Evolutionary conservation across 2,113 vertebrate genomes (phyloP).

Genomic region (Solea solea): DNA sequence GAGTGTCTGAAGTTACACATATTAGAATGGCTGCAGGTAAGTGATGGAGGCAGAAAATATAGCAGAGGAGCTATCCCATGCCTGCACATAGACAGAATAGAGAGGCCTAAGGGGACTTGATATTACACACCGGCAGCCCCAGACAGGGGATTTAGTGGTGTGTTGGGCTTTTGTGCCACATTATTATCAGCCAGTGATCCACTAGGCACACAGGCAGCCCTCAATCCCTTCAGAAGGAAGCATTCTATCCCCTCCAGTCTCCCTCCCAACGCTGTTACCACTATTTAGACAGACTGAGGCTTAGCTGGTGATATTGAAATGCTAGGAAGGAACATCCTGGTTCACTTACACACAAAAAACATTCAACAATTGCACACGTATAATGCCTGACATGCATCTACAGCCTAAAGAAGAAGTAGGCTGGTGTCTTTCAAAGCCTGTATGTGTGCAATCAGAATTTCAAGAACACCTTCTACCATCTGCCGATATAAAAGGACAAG

Average conservation of each 20-base stretch:
- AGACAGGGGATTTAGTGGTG: constrained; percentile 66
- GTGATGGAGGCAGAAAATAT: constrained; percentile 56
- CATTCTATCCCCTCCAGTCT: constrained; percentile 55
- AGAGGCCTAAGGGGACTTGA: constrained; percentile 62
- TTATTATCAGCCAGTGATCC: constrained; percentile 75
- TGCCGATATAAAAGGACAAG: constrained; percentile 9
- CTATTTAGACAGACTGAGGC: constrained; percentile 55
- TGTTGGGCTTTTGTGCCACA: constrained; percentile 73
- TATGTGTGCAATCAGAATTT: background rate
- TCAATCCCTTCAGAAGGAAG: constrained; percentile 61
- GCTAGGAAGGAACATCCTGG: constrained; percentile 38
- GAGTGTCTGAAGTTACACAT: constrained; percentile 53
- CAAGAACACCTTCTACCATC: constrained; percentile 4
- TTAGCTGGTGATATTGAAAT: constrained; percentile 67
- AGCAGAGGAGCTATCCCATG: constrained; percentile 58
- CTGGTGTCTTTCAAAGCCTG: constrained; percentile 11
- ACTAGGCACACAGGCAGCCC: constrained; percentile 65
- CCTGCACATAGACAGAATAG: constrained; percentile 32
- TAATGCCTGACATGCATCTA: background rate
- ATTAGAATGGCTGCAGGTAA: constrained; percentile 64
- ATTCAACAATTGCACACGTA: constrained; percentile 30
- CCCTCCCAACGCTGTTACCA: constrained; percentile 46
- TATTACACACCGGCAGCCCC: constrained; percentile 59
- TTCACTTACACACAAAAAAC: constrained; percentile 39
- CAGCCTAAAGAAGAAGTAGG: constrained; percentile 11